Base-by-base conservation (phyloP, 64 coral and sea anemone species). In the Stichodactyla mertensii region DNA sequence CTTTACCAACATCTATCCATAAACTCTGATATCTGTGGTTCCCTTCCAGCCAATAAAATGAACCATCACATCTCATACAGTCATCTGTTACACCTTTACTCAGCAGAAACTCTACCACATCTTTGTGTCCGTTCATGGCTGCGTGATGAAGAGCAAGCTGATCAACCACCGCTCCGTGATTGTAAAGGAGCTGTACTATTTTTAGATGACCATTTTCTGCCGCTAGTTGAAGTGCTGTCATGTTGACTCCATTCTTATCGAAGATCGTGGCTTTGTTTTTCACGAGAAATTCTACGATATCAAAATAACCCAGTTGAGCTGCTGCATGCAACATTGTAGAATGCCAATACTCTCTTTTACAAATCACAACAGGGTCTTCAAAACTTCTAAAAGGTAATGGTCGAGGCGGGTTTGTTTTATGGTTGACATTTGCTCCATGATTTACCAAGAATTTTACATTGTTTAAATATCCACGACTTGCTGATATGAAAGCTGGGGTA, bases 101-200 rank as follows among this genome's bases (percentile, higher is more conserved):
- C 55, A 62, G 61, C 53, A 88, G 77, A 19, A 22, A 88, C 54
- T 64, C 79, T 31, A 88, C 77, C 6, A 88, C 87, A 45, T 80
- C 57, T 64, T 60, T 61, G 54, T 58, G 77, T 6, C 79, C 79
- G 27, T 81, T 88, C 13, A 28, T 36, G 19, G 87, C 87, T 57
- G 87, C 87, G 13, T 64, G 61, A 64, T 64, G 20, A 61, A 88
- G 87, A 64, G 87, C 87, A 16, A 77, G 56, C 79, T 88, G 87
- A 80, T 88, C 87, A 19, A 77, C 28, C 23, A 52, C 18, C 61
- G 55, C 87, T 4, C 87, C 87, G 20, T 71, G 57, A 45, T 88
- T 0, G 24, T 88, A 12, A 23, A 88, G 53, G 4, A 57, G 54
- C 52, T 88, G 78, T 0, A 88, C 77, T 61, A 88, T 77, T 51